These are phyloP conservation scores for Onthophagus taurus DNA, from an alignment of 1,140 invertebrate genomes.

Conservation along the genomic window DNA sequence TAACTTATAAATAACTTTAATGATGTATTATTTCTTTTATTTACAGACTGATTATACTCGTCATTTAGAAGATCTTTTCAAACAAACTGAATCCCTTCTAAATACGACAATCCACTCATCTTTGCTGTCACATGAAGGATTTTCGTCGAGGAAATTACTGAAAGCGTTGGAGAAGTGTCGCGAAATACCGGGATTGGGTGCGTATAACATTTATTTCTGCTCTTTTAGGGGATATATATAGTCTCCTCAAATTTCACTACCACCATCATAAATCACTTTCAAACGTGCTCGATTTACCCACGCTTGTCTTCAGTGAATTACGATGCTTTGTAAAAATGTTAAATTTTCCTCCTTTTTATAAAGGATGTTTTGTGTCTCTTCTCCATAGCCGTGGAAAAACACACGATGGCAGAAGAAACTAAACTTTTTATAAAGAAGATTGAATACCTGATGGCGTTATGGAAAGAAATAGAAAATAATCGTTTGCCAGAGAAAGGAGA, in stretches of 20 bases:
- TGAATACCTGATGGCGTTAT: conserved; percentile 37
- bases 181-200: conserved; percentile 10
- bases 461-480: too few species aligned
- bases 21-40: conserved; percentile 3
- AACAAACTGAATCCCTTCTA: conserved; percentile 36
- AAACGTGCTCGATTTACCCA: not conserved
- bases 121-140: conserved; percentile 18
- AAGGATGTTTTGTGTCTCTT: conserved; percentile 6
- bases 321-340: not conserved
- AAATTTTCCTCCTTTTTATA: not conserved
- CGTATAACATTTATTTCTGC: not conserved
- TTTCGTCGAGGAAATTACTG: conserved; percentile 23
- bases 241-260: too few species aligned
- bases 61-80: conserved; percentile 53
- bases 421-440: conserved; percentile 45
- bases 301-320: not conserved
- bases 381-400: conserved; percentile 23
- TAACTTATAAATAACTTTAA: too few species aligned
- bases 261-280: too few species aligned
- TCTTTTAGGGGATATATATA: too few species aligned
- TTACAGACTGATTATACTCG: conserved; percentile 59
- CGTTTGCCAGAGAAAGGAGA: too few species aligned
- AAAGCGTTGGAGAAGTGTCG: conserved; percentile 28
- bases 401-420: conserved; percentile 44
- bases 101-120: conserved; percentile 34